These are phyloP conservation scores for Bombus picipes DNA, from an alignment of 1,140 invertebrate genomes.

Conservation along the genomic window DNA sequence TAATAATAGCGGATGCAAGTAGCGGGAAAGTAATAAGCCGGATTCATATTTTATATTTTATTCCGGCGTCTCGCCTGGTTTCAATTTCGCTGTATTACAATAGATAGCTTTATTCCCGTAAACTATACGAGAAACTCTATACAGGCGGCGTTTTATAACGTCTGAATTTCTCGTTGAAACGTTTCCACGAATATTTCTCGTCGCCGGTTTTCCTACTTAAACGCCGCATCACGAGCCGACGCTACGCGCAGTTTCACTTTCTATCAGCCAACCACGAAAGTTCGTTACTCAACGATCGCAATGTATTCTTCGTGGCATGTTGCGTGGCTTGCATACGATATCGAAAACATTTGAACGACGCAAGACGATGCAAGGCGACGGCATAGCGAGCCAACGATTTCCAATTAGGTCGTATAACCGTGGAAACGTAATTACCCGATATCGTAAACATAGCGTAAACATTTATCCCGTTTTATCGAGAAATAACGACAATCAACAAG, in stretches of 20 bases:
- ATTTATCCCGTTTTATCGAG: conserved; percentile 42
- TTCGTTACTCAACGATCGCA: conserved; percentile 13
- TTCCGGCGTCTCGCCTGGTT: conserved; percentile 24
- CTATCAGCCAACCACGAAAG: background rate
- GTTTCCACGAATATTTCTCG: conserved; percentile 11
- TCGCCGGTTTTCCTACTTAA: background rate
- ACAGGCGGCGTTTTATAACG: conserved; percentile 11
- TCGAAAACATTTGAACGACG: conserved; percentile 17
- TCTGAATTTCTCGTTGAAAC: conserved; percentile 2
- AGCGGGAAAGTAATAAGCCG: conserved; percentile 52
- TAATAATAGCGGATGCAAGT: conserved; percentile 29
- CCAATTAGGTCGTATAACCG: conserved; percentile 15
- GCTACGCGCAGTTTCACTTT: conserved; percentile 24
- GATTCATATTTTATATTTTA: conserved; percentile 57
- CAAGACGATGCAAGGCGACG: background rate
- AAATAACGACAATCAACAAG: conserved; percentile 66
- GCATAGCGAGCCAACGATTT: background rate
- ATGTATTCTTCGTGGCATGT: conserved; percentile 8
- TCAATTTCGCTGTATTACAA: conserved; percentile 42
- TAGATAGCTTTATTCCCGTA: conserved; percentile 36
- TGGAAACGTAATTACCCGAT: background rate
- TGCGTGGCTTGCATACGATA: conserved; percentile 41
- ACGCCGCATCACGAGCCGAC: background rate
- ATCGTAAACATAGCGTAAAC: background rate
- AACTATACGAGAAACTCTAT: conserved; percentile 16